Percentiles rank a stretch among this genome's conserved stretches.
These are phyloP conservation scores for Zaprionus ghesquierei DNA, from an alignment of 1,140 invertebrate genomes.

Conservation along the genomic window DNA sequence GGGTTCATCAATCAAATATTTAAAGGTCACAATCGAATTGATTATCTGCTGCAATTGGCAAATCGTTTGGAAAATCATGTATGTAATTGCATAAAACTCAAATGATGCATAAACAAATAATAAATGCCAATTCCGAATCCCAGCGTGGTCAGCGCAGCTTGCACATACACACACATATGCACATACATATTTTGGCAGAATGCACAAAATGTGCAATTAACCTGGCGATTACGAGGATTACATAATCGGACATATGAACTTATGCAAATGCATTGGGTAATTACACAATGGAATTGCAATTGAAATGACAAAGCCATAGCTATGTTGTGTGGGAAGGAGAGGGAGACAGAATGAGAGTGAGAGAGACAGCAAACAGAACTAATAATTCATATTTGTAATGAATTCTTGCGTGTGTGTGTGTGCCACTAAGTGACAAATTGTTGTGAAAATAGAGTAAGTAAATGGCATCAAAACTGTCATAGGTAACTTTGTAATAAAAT, in stretches of 20 bases:
- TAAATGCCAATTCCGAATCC: constrained; percentile 3
- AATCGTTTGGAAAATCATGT: constrained; percentile 51
- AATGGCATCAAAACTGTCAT: no score
- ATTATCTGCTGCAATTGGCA: constrained; percentile 22
- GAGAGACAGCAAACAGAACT: no score
- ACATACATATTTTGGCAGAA: neutral
- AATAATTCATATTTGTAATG: neutral
- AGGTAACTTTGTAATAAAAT: no score
- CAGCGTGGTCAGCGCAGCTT: neutral
- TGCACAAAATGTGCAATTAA: constrained; percentile 1
- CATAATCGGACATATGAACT: neutral
- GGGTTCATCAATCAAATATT: neutral
- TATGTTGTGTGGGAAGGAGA: neutral
- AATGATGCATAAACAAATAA: constrained; percentile 10
- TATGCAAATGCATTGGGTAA: neutral
- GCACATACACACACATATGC: no score
- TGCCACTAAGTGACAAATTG: neutral
- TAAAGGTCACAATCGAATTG: constrained; percentile 8
- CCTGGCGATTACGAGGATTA: neutral
- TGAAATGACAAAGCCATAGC: neutral
- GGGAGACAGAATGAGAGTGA: no score
- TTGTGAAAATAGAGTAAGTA: neutral
- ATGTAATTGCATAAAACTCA: constrained; percentile 31
- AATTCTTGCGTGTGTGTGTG: neutral
- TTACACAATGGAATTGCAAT: neutral